phyloP scores from a whole-genome alignment of 2,797 vertebrate species.

The Emydoidea blandingii region DNA sequence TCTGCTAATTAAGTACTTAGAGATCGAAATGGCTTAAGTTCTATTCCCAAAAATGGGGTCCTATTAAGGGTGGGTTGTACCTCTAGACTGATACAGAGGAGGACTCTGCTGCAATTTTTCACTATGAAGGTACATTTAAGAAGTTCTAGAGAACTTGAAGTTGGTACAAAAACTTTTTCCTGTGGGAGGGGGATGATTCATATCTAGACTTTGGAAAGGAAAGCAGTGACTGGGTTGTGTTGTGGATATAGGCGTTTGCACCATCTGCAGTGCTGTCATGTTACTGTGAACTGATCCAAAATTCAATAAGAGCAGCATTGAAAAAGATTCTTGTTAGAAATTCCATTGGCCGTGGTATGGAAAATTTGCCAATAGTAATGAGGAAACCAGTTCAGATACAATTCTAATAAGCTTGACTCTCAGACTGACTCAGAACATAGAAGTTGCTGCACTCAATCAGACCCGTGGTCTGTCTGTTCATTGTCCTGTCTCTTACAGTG shows the following conservation, averaged over 20 bases:
- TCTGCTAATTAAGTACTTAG: neutral
- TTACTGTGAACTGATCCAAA: conserved; percentile 51
- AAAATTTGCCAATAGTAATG: conserved; percentile 21
- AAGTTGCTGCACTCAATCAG: neutral
- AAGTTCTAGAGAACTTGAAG: conserved; percentile 19
- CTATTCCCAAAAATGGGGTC: neutral
- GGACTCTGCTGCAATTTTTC: neutral
- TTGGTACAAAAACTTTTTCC: conserved; percentile 47
- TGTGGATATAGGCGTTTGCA: conserved; percentile 51
- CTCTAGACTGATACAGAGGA: neutral
- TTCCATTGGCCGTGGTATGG: neutral
- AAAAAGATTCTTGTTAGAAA: conserved; percentile 45
- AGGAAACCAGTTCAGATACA: neutral
- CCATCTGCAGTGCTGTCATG: conserved; percentile 66
- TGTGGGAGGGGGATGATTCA: conserved; percentile 56
- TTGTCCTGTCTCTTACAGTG: neutral
- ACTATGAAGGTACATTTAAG: conserved; percentile 4
- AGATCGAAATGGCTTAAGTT: neutral
- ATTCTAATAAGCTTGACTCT: neutral
- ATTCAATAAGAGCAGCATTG: neutral
- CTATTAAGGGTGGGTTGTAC: neutral
- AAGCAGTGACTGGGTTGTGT: conserved; percentile 66
- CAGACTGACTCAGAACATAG: neutral
- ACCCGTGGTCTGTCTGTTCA: neutral
- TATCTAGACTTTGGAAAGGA: conserved; percentile 47